Evolutionary conservation across 2,888 invertebrate species (phyloP).

Genomic region (Masnerella sp.): DNA sequence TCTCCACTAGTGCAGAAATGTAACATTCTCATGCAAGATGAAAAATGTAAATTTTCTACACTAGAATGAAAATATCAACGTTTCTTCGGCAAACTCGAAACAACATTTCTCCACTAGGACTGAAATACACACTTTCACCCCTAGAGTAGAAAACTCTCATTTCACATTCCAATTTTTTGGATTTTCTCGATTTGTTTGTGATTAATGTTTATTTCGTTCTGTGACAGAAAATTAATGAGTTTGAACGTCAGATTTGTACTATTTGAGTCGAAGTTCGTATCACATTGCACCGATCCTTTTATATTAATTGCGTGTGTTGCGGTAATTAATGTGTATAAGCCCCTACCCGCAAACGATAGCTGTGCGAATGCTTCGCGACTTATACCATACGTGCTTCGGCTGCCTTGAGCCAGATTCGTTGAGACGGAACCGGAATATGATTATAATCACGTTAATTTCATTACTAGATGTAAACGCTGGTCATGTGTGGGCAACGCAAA

Average conservation of each 20-base stretch:
- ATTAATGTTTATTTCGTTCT: no score
- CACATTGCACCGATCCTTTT: slow-evolving; percentile 34
- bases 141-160: no score
- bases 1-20: no score
- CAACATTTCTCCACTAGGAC: no score
- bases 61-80: no score
- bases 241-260: slow-evolving; percentile 35
- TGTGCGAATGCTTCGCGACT: slow-evolving; percentile 39
- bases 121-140: no score
- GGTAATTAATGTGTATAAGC: slow-evolving; percentile 52
- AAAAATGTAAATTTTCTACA: no score
- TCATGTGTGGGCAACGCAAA: slow-evolving; percentile 24
- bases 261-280: slow-evolving; percentile 20
- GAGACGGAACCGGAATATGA: slow-evolving; percentile 72
- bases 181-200: no score
- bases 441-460: slow-evolving; percentile 67
- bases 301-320: slow-evolving; percentile 32
- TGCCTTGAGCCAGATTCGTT: slow-evolving; percentile 76
- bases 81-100: no score
- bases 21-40: no score
- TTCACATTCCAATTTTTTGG: no score
- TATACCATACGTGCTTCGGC: slow-evolving; percentile 62
- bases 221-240: no score
- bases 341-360: slow-evolving; percentile 35
- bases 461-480: slow-evolving; percentile 48